Evolutionary conservation across 1,140 invertebrate genomes (phyloP).

Genomic region (Phortica variegata): DNA sequence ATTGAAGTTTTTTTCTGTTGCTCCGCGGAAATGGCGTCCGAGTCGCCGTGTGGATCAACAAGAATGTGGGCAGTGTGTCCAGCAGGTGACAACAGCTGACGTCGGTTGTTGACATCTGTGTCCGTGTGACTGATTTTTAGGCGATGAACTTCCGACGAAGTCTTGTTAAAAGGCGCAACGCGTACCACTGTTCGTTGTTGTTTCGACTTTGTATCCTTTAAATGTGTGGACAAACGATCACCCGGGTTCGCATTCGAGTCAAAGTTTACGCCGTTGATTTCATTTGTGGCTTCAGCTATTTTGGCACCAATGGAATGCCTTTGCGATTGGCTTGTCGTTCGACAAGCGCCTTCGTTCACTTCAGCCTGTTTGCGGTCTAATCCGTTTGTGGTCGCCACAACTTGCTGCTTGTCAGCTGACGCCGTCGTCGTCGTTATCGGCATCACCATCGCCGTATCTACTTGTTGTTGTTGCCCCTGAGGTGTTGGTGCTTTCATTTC

Average conservation of each 20-base stretch:
- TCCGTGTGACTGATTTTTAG: conserved; percentile 61
- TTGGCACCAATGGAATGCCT: background rate
- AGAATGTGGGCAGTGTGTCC: conserved; percentile 8
- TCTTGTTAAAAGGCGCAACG: conserved; percentile 51
- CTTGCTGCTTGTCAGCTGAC: too few relatives aligned
- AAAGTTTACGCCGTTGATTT: conserved; percentile 30
- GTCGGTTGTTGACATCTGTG: conserved; percentile 16
- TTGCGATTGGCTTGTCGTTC: background rate
- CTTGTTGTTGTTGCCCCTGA: conserved; percentile 7
- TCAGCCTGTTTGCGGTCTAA: conserved; percentile 25
- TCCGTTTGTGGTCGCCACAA: conserved; percentile 33
- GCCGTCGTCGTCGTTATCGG: too few relatives aligned
- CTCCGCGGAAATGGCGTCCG: conserved; percentile 8
- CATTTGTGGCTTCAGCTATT: conserved; percentile 16
- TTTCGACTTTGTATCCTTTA: background rate
- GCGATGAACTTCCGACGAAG: conserved; percentile 60
- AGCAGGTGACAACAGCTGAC: conserved; percentile 16
- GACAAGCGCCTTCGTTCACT: too few relatives aligned
- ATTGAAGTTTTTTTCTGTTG: conserved; percentile 70
- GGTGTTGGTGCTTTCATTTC: background rate
- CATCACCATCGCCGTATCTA: too few relatives aligned
- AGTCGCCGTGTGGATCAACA: background rate
- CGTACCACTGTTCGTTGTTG: conserved; percentile 43
- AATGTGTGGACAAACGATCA: background rate
- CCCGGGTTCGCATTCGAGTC: background rate